These are phyloP conservation scores for Mus spretus DNA, from an alignment of 2,797 vertebrate species.

Conservation along the genomic window DNA sequence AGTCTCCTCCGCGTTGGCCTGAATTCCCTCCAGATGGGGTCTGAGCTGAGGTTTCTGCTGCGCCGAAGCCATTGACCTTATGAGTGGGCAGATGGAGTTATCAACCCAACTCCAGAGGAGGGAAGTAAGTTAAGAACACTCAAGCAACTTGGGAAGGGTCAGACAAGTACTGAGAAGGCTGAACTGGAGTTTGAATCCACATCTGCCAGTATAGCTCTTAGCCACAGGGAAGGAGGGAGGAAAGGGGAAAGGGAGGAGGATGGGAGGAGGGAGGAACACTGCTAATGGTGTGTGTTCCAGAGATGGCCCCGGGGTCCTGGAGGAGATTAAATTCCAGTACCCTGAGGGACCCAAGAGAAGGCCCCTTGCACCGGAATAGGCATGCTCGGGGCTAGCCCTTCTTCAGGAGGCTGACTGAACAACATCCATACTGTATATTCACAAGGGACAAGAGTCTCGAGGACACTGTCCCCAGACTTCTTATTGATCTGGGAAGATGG, in stretches of 20 bases:
- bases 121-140: background rate
- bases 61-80: background rate
- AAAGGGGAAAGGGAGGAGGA: background rate
- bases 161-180: background rate
- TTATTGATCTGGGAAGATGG: background rate
- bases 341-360: background rate
- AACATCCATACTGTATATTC: background rate
- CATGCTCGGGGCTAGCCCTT: background rate
- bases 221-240: background rate
- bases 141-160: background rate
- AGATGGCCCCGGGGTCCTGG: background rate
- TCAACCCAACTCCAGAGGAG: background rate
- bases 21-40: background rate
- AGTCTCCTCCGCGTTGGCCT: background rate
- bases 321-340: background rate
- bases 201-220: background rate
- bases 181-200: background rate
- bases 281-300: background rate
- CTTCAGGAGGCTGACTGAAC: background rate
- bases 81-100: background rate
- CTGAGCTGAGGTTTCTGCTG: background rate
- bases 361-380: background rate
- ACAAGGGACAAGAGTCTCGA: background rate
- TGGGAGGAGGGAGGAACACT: background rate
- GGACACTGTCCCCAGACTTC: background rate